Base-by-base conservation (phyloP, 1,140 invertebrate genomes). In the Tetragonula clypearis region DNA sequence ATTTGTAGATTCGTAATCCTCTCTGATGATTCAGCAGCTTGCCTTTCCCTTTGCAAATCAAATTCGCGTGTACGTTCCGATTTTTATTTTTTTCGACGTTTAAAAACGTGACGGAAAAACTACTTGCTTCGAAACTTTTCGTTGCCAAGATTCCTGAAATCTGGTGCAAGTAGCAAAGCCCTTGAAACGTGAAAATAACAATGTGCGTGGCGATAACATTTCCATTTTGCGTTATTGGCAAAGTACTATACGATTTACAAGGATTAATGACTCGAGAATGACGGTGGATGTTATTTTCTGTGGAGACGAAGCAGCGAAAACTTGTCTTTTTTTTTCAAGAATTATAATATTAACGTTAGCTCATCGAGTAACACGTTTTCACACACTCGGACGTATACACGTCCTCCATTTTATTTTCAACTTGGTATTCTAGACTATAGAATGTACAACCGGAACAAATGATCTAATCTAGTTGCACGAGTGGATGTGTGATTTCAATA, bases 401-500 rank as follows among this genome's bases (percentile, higher is more conserved):
- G 21, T 58, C n/a, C 11, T 2, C 5, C 11, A 26, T 6, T 30
- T 66, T 9, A 41, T 62, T 14, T 17, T 0, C 21, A 6, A 58
- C 15, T 56, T 60, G 0, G 12, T 30, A 30, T n/a, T 49, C 5
- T 19, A n/a, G 17, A 35, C 0, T 8, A 49, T 56, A 15, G 19
- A 21, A 15, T 49, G 12, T 56, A 11, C 30, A 26, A 35, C 9
- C 49, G 19, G 14, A 35, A n/a, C 23, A n/a, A 56, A 9, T 19
- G 6, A 49, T n/a, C 55, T 55, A 30, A 79, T 68, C 68, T 15
- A 4, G 9, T 21, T 58, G 66, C 26, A 53, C n/a, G 8, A n/a
- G 55, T 53, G 62, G 62, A 75, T 71, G 19, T 56, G 49, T 8
- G 30, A 49, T 21, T 72, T 60, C 41, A 66, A 79, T 82, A 41